phyloP scores from a whole-genome alignment of 2,888 invertebrate genomes.

The Calliopum simillimum region DNA sequence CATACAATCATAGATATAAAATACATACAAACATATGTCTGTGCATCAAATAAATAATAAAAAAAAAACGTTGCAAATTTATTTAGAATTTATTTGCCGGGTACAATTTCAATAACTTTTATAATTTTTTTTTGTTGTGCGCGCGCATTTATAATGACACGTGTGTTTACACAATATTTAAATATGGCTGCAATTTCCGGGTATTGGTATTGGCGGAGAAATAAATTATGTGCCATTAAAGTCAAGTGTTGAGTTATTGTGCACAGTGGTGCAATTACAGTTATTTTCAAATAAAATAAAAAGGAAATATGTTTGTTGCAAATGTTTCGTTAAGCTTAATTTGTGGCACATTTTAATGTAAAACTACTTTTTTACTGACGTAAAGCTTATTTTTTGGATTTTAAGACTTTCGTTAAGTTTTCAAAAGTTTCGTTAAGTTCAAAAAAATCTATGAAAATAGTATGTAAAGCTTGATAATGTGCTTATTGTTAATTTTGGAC shows the following conservation, averaged over 20 bases:
- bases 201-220: constrained; percentile 9
- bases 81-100: background rate
- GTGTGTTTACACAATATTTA: constrained; percentile 44
- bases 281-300: background rate
- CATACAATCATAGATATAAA: constrained; percentile 8
- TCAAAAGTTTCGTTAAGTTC: too few species aligned
- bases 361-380: too few species aligned
- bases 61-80: constrained; percentile 1
- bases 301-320: too few species aligned
- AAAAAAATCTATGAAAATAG: too few species aligned
- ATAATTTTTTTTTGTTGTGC: constrained; percentile 28
- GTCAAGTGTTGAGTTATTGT: constrained; percentile 8
- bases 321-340: too few species aligned
- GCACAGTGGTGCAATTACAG: background rate
- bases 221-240: constrained; percentile 6
- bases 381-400: too few species aligned
- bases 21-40: constrained; percentile 3
- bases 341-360: too few species aligned
- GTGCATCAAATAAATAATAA: background rate
- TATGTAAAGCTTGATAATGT: too few species aligned
- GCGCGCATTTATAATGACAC: constrained; percentile 36
- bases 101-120: constrained; percentile 30
- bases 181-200: constrained; percentile 24
- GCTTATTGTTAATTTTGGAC: too few species aligned
- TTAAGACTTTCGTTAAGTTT: too few species aligned